Evolutionary conservation across 2,888 invertebrate genomes (phyloP).

Genomic region (Tromatobia lineatoria): DNA sequence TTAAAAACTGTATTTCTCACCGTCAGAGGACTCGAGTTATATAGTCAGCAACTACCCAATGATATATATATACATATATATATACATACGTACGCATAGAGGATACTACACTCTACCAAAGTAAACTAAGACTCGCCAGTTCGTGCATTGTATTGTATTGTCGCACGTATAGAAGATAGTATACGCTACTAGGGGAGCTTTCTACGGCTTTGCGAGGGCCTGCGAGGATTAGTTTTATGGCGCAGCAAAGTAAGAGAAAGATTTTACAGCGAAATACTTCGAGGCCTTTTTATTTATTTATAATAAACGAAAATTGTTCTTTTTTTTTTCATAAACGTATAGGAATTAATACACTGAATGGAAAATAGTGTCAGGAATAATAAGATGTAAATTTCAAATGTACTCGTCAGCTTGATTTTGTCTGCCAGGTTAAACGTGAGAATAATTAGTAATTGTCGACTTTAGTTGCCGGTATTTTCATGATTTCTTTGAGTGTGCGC

Average conservation of each 20-base stretch:
- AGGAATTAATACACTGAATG: background rate
- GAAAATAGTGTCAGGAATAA: background rate
- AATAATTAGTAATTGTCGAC: too few species aligned
- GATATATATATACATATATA: background rate
- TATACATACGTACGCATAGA: background rate
- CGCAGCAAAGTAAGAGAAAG: constrained; percentile 33
- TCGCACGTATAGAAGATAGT: constrained; percentile 14
- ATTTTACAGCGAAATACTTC: constrained; percentile 37
- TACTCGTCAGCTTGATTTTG: too few species aligned
- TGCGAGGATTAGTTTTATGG: constrained; percentile 57
- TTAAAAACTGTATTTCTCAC: constrained; percentile 22
- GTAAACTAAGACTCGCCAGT: constrained; percentile 43
- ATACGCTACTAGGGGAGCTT: constrained; percentile 48
- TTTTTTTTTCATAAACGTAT: background rate
- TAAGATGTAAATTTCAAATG: background rate
- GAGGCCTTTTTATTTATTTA: background rate
- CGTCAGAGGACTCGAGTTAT: constrained; percentile 12
- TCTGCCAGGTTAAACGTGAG: too few species aligned
- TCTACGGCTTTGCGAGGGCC: constrained; percentile 64
- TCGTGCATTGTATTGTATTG: constrained; percentile 23
- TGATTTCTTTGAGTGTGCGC: too few species aligned
- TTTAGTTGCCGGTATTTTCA: too few species aligned
- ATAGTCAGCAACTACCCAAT: constrained; percentile 9
- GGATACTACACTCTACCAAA: constrained; percentile 19
- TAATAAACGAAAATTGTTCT: background rate